Percentiles rank a stretch among this genome's conserved stretches.
Evolutionary conservation across 2,888 invertebrate species (phyloP).

Genomic region (Pteria penguin): DNA sequence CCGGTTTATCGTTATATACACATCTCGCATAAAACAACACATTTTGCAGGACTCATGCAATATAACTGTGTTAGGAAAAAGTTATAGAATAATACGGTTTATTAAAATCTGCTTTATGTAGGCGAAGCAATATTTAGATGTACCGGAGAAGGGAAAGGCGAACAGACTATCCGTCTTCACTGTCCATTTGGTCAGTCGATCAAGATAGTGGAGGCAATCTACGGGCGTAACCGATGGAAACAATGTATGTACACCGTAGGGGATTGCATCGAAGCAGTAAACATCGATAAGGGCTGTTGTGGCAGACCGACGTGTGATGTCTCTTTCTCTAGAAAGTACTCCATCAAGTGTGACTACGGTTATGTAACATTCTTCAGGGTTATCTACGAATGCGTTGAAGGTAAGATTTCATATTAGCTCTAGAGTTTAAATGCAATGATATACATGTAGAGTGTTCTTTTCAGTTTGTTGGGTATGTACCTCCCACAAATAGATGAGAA

Average conservation of each 20-base stretch:
- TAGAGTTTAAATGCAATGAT: no score
- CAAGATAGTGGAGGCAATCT: conserved; percentile 32
- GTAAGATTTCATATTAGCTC: no score
- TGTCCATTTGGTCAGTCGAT: conserved; percentile 29
- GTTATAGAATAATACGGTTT: no score
- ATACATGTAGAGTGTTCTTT: no score
- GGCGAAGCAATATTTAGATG: conserved; percentile 27
- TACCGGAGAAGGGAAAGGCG: conserved; percentile 4
- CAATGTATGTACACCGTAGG: conserved; percentile 33
- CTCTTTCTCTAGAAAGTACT: conserved; percentile 32
- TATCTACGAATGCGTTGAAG: conserved; percentile 46
- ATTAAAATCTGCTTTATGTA: no score
- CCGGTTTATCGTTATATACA: no score
- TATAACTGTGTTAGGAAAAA: no score
- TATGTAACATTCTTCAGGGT: conserved; percentile 44
- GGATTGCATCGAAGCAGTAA: conserved; percentile 23
- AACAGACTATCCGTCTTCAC: conserved; percentile 17
- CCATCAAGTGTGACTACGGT: conserved; percentile 45
- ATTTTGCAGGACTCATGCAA: no score
- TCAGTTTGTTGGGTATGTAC: no score
- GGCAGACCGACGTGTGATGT: conserved; percentile 36
- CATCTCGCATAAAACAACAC: no score
- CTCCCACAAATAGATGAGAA: no score
- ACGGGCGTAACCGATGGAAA: conserved; percentile 31
- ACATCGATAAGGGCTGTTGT: conserved; percentile 31